Percentiles rank a stretch among this genome's conserved stretches.
Conservation (phyloP, 2,797 vertebrate species). For the Myotis planiceps region DNA sequence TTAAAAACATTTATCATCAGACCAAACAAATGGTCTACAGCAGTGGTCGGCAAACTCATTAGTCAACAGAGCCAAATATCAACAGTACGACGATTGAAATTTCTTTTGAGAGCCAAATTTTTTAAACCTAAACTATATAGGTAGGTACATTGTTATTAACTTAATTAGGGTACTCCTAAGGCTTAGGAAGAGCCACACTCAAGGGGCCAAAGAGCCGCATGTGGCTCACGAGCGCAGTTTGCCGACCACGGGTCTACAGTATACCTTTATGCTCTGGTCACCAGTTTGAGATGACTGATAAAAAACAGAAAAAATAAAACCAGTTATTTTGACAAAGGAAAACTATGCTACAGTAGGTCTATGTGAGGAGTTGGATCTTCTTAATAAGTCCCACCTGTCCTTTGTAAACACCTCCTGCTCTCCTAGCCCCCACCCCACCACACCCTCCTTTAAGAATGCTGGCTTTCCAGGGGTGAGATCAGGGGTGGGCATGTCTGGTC, state of each 20-base stretch:
- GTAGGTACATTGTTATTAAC: too few relatives aligned
- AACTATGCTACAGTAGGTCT: neutral
- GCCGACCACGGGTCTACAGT: too few relatives aligned
- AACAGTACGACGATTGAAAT: too few relatives aligned
- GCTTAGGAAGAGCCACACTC: too few relatives aligned
- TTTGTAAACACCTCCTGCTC: neutral
- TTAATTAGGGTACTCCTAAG: too few relatives aligned
- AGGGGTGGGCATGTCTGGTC: fast-evolving
- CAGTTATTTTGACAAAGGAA: neutral
- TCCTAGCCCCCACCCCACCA: neutral
- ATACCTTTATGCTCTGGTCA: neutral
- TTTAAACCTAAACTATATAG: too few relatives aligned
- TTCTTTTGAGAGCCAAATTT: too few relatives aligned
- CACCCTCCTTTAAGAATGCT: neutral
- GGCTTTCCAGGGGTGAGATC: neutral
- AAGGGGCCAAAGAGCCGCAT: too few relatives aligned
- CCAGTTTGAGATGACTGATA: neutral
- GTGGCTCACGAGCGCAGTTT: too few relatives aligned
- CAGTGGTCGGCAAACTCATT: too few relatives aligned
- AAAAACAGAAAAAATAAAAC: neutral
- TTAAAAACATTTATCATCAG: neutral
- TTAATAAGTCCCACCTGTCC: neutral
- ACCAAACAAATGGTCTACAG: neutral
- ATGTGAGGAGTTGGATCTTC: neutral
- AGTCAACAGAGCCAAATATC: too few relatives aligned